Evolutionary conservation across 1,140 invertebrate species (phyloP), one percentile per base, ranked within the genome.

Genomic region (Pectinophora gossypiella): DNA sequence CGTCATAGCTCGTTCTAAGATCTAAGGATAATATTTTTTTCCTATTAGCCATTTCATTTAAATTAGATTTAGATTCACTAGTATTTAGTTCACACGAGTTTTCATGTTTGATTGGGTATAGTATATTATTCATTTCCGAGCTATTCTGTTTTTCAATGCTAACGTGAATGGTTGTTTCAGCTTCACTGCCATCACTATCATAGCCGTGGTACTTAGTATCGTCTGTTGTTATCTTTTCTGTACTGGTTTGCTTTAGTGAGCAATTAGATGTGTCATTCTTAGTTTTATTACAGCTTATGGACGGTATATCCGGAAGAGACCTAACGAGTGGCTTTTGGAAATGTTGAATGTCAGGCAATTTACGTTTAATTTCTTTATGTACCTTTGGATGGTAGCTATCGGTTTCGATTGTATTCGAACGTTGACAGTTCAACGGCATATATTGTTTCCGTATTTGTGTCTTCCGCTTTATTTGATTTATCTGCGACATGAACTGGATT

Each of bases 171-270:
- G 79, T 77, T 7, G 81, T 87, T 71, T 88, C 82, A 40, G 82
- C 80, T 51, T 76, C 70, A 49, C 82, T 87, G 27, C 74, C 74
- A 32, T 87, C 82, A 64, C 81, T 87, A 43, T 86, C 80, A 32
- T 88, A 86, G 16, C 80, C 83, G 55, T 85, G 73, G 54, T 77
- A 82, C 48, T 76, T 62, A 9, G 19, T 45, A 45, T 59, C 58
- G 3, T 68, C 57, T 10, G 57, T 63, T 6, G n/a, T 1, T 9
- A 15, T 13, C 7, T 40, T 10, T 2, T 40, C 7, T 3, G 16
- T 6, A 40, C 36, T 40, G 10, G n/a, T 40, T 7, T 40, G 10
- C 15, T 13, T 3, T 12, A n/a, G 7, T 32, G 7, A 9, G 9
- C 9, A 32, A 32, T 32, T 32, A 12, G 2, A 2, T 12, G 1